Percentiles rank a stretch among this genome's conserved stretches.
Conservation (phyloP, 2,113 vertebrate genomes). For the Pogonocichla stellata region DNA sequence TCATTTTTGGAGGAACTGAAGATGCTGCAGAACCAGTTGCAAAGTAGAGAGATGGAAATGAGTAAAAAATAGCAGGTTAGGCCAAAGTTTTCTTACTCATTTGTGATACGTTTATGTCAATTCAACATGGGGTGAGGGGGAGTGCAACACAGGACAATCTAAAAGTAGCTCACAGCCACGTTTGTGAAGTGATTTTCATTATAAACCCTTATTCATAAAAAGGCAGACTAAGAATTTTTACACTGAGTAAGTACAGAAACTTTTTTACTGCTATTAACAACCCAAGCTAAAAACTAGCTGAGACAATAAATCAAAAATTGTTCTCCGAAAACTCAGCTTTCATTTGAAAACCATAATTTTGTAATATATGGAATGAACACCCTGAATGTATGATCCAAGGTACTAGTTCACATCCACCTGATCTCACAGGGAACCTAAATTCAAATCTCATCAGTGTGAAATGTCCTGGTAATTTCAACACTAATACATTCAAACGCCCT, state of each 20-base stretch:
- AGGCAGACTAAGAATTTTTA: not conserved
- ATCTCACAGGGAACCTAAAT: not conserved
- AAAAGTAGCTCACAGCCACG: not conserved
- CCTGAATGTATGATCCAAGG: not conserved
- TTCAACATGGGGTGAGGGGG: not conserved
- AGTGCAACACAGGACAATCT: not conserved
- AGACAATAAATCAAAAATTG: not conserved
- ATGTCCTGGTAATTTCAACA: not conserved
- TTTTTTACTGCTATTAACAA: not conserved
- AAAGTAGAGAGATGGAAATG: not conserved
- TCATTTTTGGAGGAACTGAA: not conserved
- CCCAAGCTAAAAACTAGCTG: not conserved
- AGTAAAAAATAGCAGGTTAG: not conserved
- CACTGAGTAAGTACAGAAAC: not conserved
- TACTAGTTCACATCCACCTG: not conserved
- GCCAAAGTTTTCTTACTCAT: not conserved
- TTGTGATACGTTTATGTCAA: not conserved
- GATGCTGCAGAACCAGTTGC: not conserved
- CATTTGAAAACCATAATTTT: not conserved
- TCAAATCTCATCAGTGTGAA: not conserved
- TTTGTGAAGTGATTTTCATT: not conserved
- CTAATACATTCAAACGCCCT: not conserved
- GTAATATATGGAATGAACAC: not conserved
- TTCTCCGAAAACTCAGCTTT: not conserved
- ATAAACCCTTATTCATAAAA: not conserved